These are phyloP conservation scores for Oryzias celebensis DNA, from an alignment of 2,113 vertebrate genomes.

Conservation along the genomic window DNA sequence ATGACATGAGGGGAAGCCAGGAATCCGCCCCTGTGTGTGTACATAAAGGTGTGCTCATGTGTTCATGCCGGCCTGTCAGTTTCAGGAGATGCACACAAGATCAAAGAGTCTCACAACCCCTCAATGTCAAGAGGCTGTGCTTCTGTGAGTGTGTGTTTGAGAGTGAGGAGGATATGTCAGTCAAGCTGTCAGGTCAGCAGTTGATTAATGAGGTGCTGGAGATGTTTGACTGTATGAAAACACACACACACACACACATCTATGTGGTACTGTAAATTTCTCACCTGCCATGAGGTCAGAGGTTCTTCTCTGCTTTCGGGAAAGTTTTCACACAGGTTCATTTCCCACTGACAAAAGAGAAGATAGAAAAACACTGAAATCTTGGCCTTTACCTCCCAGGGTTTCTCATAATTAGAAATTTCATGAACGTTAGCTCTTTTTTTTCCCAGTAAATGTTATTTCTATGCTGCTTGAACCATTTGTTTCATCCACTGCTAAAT, in stretches of 20 bases:
- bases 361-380: background rate
- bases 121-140: constrained; percentile 52
- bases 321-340: constrained; percentile 24
- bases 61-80: constrained; percentile 38
- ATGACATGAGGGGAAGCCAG: constrained; percentile 18
- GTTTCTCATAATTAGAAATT: constrained; percentile 14
- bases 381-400: constrained; percentile 10
- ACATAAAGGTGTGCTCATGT: background rate
- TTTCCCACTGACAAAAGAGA: constrained; percentile 17
- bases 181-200: constrained; percentile 67
- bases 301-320: constrained; percentile 34
- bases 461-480: constrained; percentile 21
- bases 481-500: constrained; percentile 37
- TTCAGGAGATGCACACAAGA: constrained; percentile 55
- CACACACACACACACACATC: constrained; percentile 23
- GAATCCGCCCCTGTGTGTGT: constrained; percentile 1
- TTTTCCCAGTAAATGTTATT: constrained; percentile 31
- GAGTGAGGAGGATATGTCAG: constrained; percentile 54
- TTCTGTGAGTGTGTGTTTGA: constrained; percentile 16
- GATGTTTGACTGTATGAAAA: constrained; percentile 56
- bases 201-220: constrained; percentile 71
- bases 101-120: constrained; percentile 60
- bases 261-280: constrained; percentile 20
- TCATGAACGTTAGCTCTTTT: constrained; percentile 5
- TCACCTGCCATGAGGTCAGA: constrained; percentile 53